Conservation (phyloP, 2,888 invertebrate species). For the Cinara cedri region DNA sequence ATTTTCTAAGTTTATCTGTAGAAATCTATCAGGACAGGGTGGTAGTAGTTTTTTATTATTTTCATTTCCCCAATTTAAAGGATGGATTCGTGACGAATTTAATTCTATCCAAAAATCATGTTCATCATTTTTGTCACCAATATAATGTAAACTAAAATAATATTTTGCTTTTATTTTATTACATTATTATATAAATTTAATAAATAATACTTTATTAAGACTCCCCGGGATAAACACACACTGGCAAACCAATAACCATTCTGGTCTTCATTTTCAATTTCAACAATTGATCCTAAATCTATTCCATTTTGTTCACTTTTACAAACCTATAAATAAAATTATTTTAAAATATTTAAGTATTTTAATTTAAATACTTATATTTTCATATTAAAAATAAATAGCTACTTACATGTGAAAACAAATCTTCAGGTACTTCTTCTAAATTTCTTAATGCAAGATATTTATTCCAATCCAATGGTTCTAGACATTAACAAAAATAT, state of each 20-base stretch:
- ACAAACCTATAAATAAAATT: conserved; percentile 17
- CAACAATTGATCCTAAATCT: conserved; percentile 21
- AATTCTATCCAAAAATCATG: conserved; percentile 36
- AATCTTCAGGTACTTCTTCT: conserved; percentile 39
- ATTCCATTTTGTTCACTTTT: conserved; percentile 51
- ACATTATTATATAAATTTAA: not conserved
- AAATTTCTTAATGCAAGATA: conserved; percentile 20
- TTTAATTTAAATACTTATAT: not conserved
- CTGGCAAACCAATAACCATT: conserved; percentile 47
- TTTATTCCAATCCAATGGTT: conserved; percentile 38
- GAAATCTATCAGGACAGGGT: conserved; percentile 34
- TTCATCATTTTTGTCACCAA: conserved; percentile 41
- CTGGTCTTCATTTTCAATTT: conserved; percentile 44
- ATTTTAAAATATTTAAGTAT: not conserved
- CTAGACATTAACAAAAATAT: conserved; percentile 6
- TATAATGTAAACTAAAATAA: conserved; percentile 33
- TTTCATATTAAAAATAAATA: not conserved
- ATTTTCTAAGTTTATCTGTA: conserved; percentile 1
- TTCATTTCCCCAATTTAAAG: conserved; percentile 47
- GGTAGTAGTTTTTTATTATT: conserved; percentile 40
- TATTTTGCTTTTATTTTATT: not conserved
- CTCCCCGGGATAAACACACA: conserved; percentile 24
- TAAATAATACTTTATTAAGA: conserved; percentile 27
- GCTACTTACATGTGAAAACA: conserved; percentile 48
- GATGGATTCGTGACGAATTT: conserved; percentile 34